Conservation (phyloP, 2,113 vertebrate genomes). For the Crotalus horridus region DNA sequence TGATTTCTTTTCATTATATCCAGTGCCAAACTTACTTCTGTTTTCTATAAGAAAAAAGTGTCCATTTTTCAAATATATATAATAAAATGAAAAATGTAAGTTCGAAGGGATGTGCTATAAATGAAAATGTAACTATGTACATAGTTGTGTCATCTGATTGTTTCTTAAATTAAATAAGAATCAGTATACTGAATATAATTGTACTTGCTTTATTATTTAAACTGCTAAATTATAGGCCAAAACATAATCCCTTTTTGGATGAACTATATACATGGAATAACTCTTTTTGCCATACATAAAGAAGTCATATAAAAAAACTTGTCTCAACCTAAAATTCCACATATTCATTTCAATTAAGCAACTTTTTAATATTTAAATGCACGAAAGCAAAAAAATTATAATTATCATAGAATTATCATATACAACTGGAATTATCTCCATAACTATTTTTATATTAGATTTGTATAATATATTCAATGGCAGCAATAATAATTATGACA, state of each 20-base stretch:
- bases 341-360: not conserved
- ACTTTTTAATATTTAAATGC: not conserved
- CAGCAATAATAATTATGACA: not conserved
- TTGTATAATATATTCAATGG: not conserved
- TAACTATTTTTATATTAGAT: not conserved
- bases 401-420: not conserved
- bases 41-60: not conserved
- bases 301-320: not conserved
- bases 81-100: conserved; percentile 20
- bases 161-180: not conserved
- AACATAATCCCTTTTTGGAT: not conserved
- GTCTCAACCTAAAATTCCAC: not conserved
- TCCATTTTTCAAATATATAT: conserved; percentile 21
- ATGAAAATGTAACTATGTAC: not conserved
- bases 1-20: conserved; percentile 36
- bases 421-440: not conserved
- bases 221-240: not conserved
- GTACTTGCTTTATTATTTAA: not conserved
- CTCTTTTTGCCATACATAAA: not conserved
- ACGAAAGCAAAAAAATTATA: not conserved
- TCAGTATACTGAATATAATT: not conserved
- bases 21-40: conserved; percentile 30
- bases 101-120: not conserved
- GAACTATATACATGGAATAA: not conserved
- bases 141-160: not conserved